phyloP scores from a whole-genome alignment of 2,888 invertebrate species.

The Allophyes oxyacanthae region DNA sequence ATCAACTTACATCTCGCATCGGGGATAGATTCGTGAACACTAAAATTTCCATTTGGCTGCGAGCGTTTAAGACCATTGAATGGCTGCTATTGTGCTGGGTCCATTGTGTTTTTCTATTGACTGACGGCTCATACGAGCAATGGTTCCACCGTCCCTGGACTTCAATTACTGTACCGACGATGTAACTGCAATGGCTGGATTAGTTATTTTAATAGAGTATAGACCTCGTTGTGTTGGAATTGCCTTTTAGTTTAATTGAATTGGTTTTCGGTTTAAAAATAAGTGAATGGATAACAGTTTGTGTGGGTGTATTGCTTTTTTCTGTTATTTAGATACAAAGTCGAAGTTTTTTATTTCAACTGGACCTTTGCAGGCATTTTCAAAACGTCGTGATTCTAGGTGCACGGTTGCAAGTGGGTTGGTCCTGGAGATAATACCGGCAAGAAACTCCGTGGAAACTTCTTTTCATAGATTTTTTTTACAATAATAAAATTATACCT shows the following conservation, averaged over 20 bases:
- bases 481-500: too few species aligned
- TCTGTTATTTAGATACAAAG: neutral
- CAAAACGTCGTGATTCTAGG: too few species aligned
- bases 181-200: constrained; percentile 73
- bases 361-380: too few species aligned
- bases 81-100: constrained; percentile 75
- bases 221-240: constrained; percentile 11
- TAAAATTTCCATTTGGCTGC: constrained; percentile 84
- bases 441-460: too few species aligned
- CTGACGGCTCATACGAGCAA: constrained; percentile 77
- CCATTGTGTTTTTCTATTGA: constrained; percentile 87
- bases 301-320: neutral
- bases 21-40: constrained; percentile 74
- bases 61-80: constrained; percentile 83
- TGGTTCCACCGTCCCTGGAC: constrained; percentile 70
- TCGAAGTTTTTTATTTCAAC: too few species aligned
- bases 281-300: constrained; percentile 12
- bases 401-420: too few species aligned
- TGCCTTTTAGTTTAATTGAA: constrained; percentile 49
- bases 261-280: constrained; percentile 44
- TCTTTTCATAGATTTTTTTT: too few species aligned
- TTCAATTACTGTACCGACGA: constrained; percentile 80
- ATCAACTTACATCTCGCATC: constrained; percentile 65
- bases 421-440: too few species aligned
- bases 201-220: constrained; percentile 67